These are phyloP conservation scores for Zaprionus lineosus DNA, from an alignment of 2,888 invertebrate genomes.

Conservation along the genomic window DNA sequence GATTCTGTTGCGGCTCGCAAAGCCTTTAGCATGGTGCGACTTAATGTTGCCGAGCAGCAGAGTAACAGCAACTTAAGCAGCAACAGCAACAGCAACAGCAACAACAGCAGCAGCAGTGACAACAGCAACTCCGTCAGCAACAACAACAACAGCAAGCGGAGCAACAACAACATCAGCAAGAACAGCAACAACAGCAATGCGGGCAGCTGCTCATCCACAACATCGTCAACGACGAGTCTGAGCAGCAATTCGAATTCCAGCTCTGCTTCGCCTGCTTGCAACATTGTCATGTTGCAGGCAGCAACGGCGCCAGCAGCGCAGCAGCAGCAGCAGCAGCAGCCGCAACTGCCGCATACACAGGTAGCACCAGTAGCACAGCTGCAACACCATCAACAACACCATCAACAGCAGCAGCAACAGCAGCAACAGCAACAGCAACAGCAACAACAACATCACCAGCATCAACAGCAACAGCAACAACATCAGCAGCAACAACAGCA, in stretches of 20 bases:
- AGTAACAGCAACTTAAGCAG: conserved; percentile 58
- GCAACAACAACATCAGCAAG: conserved; percentile 41
- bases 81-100: conserved; percentile 38
- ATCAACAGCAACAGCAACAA: conserved; percentile 50
- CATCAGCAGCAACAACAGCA: conserved; percentile 66
- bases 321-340: conserved; percentile 36
- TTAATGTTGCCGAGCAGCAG: conserved; percentile 79
- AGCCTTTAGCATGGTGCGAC: conserved; percentile 80
- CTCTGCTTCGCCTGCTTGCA: conserved; percentile 53
- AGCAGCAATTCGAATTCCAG: conserved; percentile 53
- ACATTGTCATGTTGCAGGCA: conserved; percentile 70
- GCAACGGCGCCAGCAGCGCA: conserved; percentile 47
- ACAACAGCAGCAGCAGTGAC: conserved; percentile 27
- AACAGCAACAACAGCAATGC: conserved; percentile 55
- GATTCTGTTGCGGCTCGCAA: conserved; percentile 12
- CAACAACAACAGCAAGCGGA: conserved; percentile 40
- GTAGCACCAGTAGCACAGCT: conserved; percentile 52
- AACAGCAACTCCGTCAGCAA: conserved; percentile 39
- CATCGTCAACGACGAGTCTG: conserved; percentile 69
- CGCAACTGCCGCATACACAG: no score
- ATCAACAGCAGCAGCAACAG: conserved; percentile 30
- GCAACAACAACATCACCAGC: conserved; percentile 51
- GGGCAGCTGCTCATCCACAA: conserved; percentile 63
- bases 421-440: conserved; percentile 44
- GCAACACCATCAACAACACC: no score